Percentiles rank a stretch among this genome's conserved stretches.
These are phyloP conservation scores for Rhegmatorhina hoffmannsi DNA, from an alignment of 2,113 vertebrate genomes.

Conservation along the genomic window DNA sequence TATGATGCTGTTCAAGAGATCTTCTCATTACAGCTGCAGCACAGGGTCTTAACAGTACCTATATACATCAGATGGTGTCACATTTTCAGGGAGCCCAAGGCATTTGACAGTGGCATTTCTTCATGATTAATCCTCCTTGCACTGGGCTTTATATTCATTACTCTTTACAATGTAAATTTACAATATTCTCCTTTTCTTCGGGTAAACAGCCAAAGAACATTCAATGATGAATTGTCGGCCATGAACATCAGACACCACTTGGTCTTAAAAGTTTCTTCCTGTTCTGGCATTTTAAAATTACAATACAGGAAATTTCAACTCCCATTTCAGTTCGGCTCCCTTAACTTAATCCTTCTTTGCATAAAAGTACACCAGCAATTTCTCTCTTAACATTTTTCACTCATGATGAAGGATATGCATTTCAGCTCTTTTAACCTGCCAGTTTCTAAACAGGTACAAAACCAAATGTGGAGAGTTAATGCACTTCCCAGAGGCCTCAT, in stretches of 20 bases:
- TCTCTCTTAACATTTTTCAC: neutral
- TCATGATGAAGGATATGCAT: neutral
- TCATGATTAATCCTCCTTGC: neutral
- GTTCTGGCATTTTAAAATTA: neutral
- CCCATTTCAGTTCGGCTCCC: neutral
- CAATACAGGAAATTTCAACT: neutral
- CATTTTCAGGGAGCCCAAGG: accelerated
- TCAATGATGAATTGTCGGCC: neutral
- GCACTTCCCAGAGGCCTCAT: neutral
- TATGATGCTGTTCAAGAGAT: neutral
- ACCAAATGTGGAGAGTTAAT: neutral
- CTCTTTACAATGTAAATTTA: neutral
- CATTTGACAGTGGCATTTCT: neutral
- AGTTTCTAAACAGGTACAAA: neutral
- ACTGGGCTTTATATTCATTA: neutral
- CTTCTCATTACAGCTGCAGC: neutral
- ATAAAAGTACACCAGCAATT: neutral
- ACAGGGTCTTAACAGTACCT: neutral
- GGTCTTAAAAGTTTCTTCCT: neutral
- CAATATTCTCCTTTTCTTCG: neutral
- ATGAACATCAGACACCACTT: neutral
- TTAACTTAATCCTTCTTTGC: neutral
- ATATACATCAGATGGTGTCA: neutral
- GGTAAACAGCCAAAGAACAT: neutral
- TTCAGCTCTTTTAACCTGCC: neutral